Evolutionary conservation across 2,888 invertebrate genomes (phyloP).

Genomic region (Eutolmus rufibarbis): DNA sequence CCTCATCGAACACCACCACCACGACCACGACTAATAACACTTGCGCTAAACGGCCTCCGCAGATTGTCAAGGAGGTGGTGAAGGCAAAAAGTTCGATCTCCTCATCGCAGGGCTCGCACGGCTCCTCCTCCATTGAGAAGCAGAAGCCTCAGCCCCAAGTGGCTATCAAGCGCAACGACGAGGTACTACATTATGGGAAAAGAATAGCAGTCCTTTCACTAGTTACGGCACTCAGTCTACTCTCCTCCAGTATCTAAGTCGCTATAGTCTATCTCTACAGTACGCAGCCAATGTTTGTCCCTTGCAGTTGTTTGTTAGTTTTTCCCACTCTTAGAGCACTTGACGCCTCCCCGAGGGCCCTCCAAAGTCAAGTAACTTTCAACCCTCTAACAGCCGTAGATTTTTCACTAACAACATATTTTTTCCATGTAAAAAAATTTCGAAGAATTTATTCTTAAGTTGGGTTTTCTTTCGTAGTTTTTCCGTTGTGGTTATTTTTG

Average conservation of each 20-base stretch:
- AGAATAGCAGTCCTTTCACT: not conserved
- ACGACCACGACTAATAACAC: constrained; percentile 53
- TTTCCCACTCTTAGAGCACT: not conserved
- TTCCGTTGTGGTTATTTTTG: not conserved
- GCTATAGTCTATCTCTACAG: not conserved
- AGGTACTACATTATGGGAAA: constrained; percentile 52
- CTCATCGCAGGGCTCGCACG: constrained; percentile 51
- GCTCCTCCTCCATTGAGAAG: constrained; percentile 50
- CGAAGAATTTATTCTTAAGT: not conserved
- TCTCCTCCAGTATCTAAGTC: not conserved
- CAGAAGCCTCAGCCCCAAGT: constrained; percentile 54
- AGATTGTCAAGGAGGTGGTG: constrained; percentile 53
- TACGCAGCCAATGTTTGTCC: constrained; percentile 16
- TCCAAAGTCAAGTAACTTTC: constrained; percentile 12
- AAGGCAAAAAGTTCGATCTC: constrained; percentile 54
- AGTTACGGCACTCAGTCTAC: not conserved
- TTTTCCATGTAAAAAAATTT: not conserved
- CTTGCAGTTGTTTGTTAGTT: not conserved
- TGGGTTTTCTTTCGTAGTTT: not conserved
- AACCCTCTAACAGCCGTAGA: not conserved
- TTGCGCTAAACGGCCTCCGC: constrained; percentile 51
- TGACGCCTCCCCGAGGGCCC: not conserved
- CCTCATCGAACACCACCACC: constrained; percentile 55
- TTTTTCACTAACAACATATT: constrained; percentile 16
- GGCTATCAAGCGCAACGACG: constrained; percentile 54